Evolutionary conservation across 1,140 invertebrate genomes (phyloP).

Genomic region (Sogatella furcifera): DNA sequence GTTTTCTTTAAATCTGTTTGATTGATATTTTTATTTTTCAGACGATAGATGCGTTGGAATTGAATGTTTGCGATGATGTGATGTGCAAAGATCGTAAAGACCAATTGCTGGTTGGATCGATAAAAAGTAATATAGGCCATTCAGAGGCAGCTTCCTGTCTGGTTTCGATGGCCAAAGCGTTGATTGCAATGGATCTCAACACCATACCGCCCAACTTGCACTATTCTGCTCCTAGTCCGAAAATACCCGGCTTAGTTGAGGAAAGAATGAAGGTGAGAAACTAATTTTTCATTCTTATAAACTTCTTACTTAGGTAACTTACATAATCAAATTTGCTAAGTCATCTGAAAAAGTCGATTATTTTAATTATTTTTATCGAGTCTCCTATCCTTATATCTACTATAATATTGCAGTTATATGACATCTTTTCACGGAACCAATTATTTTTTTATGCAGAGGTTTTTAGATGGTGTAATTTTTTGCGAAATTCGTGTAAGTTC

Average conservation of each 20-base stretch:
- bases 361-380: too few species aligned
- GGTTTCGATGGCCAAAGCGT: conserved; percentile 43
- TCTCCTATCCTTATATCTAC: too few species aligned
- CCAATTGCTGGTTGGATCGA: conserved; percentile 60
- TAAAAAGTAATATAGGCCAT: conserved; percentile 70
- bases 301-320: too few species aligned
- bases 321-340: too few species aligned
- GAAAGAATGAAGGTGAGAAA: conserved; percentile 30
- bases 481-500: too few species aligned
- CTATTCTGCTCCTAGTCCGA: conserved; percentile 28
- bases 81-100: conserved; percentile 20
- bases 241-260: conserved; percentile 42
- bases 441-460: too few species aligned
- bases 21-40: conserved; percentile 5
- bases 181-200: conserved; percentile 21
- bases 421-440: too few species aligned
- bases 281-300: too few species aligned
- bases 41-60: conserved; percentile 21
- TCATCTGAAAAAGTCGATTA: background rate
- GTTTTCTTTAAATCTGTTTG: too few species aligned
- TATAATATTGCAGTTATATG: too few species aligned
- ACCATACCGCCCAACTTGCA: conserved; percentile 26
- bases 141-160: conserved; percentile 55
- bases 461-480: too few species aligned
- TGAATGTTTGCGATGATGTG: conserved; percentile 19